Evolutionary conservation across 2,888 invertebrate species (phyloP).

Genomic region (Drosophila crucigera): DNA sequence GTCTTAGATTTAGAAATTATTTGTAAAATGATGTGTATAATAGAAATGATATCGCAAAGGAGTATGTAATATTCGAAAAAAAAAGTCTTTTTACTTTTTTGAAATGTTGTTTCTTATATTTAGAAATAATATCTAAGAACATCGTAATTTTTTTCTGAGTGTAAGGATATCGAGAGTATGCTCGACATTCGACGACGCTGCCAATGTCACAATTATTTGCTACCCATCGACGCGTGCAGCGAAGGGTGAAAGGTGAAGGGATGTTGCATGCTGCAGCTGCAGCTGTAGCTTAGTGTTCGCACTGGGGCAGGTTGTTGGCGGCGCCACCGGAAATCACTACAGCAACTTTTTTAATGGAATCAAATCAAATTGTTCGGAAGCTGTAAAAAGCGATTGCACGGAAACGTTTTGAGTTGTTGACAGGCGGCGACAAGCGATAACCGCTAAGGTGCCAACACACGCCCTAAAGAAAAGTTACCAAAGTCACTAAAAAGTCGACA

Average conservation of each 20-base stretch:
- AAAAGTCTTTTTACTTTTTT: neutral
- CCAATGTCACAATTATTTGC: slow-evolving; percentile 81
- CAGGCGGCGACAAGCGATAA: slow-evolving; percentile 65
- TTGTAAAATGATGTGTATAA: neutral
- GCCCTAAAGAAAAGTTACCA: slow-evolving; percentile 66
- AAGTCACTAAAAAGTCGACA: slow-evolving; percentile 63
- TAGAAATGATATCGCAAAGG: neutral
- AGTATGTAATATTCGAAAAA: too few species aligned
- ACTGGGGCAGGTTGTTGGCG: slow-evolving; percentile 25
- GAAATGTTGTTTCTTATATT: neutral
- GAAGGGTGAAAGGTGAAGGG: slow-evolving; percentile 3
- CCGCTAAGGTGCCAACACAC: slow-evolving; percentile 75
- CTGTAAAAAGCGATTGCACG: slow-evolving; percentile 82
- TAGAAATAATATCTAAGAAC: neutral
- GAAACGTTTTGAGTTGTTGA: slow-evolving; percentile 81
- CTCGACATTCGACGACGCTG: slow-evolving; percentile 64
- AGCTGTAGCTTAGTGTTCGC: slow-evolving; percentile 57
- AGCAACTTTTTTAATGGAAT: slow-evolving; percentile 81
- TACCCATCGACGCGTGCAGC: slow-evolving; percentile 22
- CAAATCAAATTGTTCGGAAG: slow-evolving; percentile 82
- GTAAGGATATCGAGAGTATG: slow-evolving; percentile 59
- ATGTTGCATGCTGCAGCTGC: slow-evolving; percentile 50
- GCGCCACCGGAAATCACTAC: slow-evolving; percentile 73
- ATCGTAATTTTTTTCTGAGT: neutral
- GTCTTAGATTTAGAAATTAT: neutral